These are phyloP conservation scores for Cyrtonyx montezumae DNA, from an alignment of 2,113 vertebrate species.

Conservation along the genomic window DNA sequence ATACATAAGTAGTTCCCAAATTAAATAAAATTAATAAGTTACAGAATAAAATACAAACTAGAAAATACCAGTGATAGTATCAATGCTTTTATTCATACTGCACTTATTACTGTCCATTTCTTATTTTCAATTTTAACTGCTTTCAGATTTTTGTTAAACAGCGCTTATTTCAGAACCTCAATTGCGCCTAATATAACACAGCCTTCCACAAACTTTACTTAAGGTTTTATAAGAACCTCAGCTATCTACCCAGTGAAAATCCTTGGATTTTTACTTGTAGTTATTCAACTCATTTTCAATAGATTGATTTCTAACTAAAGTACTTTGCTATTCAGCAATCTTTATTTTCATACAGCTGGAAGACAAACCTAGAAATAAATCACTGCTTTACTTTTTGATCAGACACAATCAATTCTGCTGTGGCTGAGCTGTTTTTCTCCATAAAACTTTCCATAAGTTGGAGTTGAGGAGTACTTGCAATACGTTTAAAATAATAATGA, in stretches of 20 bases:
- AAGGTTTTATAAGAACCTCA: not conserved
- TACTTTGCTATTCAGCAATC: not conserved
- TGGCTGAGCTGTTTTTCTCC: not conserved
- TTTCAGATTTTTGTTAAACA: not conserved
- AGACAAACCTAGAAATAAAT: not conserved
- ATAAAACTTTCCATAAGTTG: not conserved
- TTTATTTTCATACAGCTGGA: not conserved
- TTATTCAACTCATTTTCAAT: not conserved
- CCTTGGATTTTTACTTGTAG: not conserved
- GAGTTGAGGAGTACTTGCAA: not conserved
- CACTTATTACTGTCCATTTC: not conserved
- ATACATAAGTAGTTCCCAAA: not conserved
- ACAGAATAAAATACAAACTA: not conserved
- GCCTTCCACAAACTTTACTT: not conserved
- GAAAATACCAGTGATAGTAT: not conserved
- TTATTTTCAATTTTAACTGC: not conserved
- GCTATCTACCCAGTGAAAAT: not conserved
- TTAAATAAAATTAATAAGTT: not conserved
- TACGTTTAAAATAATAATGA: not conserved
- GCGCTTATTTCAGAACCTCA: not conserved
- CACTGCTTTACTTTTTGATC: not conserved
- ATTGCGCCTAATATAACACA: not conserved
- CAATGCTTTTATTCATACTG: not conserved
- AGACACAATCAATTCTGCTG: not conserved
- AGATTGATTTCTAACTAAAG: not conserved